Evolutionary conservation across 2,113 vertebrate genomes (phyloP), one percentile per base, ranked within the genome.

Genomic region (Amazona guildingii): DNA sequence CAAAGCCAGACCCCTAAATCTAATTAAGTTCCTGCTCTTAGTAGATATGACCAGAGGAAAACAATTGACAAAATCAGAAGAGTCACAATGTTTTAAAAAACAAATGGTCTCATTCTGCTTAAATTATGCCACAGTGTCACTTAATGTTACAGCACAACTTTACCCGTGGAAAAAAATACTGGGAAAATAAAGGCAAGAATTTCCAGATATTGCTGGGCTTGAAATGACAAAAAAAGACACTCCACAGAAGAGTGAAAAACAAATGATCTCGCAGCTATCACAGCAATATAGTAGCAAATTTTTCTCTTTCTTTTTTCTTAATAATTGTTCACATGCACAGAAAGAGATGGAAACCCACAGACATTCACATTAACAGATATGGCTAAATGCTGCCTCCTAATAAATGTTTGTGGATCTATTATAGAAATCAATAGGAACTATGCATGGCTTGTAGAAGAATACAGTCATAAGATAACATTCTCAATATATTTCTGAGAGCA

Each of bases 211-310:
- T 73, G 17, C 4, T 61, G 24, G 21, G 33, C 73, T 19, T 39
- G 17, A 18, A 48, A 17, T 41, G 46, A 63, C 1, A 7, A 41
- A 92, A 68, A 73, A 37, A 79, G 35, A 70, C 6, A n/a, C 3
- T 33, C 11, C 86, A 87, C 13, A 54, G 19, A 69, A 49, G 8
- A 1, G 1, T 27, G 43, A 86, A 93, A 57, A 27, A 54, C 7
- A 83, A 52, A 76, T 0, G 2, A 1, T 0, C 3, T 92, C 4
- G 2, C 37, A 77, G 18, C 51, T 63, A 37, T 27, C 66, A 52
- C 13, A 41, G 39, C 31, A 37, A 10, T 6, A n/a, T 6, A 62
- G 16, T 18, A 76, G 23, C 3, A 15, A 68, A 20, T 19, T 54
- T 62, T 41, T 31, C 13, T 39, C 17, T n/a, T 21, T 13, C 52